Conservation (phyloP, 1,140 invertebrate genomes). For the Ylistrum balloti region DNA sequence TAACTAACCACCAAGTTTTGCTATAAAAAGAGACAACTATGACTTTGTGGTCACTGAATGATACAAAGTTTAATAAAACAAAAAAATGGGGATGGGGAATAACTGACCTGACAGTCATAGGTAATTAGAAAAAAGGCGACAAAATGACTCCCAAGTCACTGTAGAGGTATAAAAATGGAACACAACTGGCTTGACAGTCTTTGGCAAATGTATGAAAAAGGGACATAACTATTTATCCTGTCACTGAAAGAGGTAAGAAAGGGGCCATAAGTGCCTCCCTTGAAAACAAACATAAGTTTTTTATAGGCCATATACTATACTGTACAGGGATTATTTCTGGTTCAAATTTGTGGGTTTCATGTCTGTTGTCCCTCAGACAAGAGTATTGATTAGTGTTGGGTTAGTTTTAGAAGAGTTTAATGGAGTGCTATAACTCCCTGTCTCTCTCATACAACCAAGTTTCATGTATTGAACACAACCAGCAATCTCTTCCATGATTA, state of each 20-base stretch:
- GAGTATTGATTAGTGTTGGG: slow-evolving; percentile 1
- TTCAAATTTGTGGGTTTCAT: not conserved
- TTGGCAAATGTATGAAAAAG: no score
- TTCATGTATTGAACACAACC: not conserved
- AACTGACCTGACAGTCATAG: no score
- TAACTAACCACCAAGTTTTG: no score
- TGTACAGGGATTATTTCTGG: not conserved
- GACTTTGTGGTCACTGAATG: no score
- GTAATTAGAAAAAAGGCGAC: no score
- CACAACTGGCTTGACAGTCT: no score
- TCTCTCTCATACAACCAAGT: not conserved
- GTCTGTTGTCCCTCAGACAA: not conserved
- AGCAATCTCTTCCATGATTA: not conserved
- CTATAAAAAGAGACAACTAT: no score
- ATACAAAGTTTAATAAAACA: no score
- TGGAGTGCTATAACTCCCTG: not conserved
- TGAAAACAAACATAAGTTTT: not conserved
- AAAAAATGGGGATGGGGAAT: no score
- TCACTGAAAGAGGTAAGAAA: not conserved
- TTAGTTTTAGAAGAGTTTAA: not conserved
- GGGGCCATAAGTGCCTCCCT: no score
- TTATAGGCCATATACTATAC: not conserved
- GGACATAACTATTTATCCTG: not conserved
- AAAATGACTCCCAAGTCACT: no score
- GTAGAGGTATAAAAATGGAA: no score